Base-by-base conservation (phyloP, 2,888 invertebrate genomes). In the Hydropsyche betteni region DNA sequence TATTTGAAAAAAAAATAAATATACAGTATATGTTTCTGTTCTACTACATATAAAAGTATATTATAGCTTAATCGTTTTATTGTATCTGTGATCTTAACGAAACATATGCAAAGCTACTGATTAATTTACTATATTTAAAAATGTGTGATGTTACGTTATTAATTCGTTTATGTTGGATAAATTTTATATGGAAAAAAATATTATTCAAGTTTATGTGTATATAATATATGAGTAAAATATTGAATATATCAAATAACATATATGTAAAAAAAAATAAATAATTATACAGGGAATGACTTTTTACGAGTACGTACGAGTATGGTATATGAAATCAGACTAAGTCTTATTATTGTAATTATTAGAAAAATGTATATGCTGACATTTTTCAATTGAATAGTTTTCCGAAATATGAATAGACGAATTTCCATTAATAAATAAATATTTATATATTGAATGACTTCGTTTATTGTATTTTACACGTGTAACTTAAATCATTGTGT, bases 61-160 rank as follows among this genome's bases (percentile, higher is more conserved):
- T 24, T 53, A 51, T 75, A 55, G 69, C 76, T 76, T 73, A 75
- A 70, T 76, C 50, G 64, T 76, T 78, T 78, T 38, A 75, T 78
- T 74, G 44, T 44, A 70, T 76, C 78, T 78, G 78, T 78, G 78
- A 78, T 78, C 76, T 75, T n/a, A 55, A 38, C 58, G 55, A 61
- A 69, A 69, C 61, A 76, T 71, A 52, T 52, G 51, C 24, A 70
- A 68, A 58, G 24, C 36, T 38, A 69, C 36, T 53, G 70, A 55
- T 70, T 70, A 24, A 16, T 69, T 38, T 69, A 69, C 14, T 69
- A 50, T 14, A 38, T 14, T 24, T n/a, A 16, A 8, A 6, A 10
- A 69, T 64, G 64, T 64, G 61, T 61, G 14, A 55, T 55, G 36
- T 64, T 64, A 36, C 10, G 64, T 64, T 64, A 36, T 33, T n/a